Evolutionary conservation across 2,888 invertebrate genomes (phyloP), one percentile per base, ranked within the genome.

Genomic region (Axea sp.): DNA sequence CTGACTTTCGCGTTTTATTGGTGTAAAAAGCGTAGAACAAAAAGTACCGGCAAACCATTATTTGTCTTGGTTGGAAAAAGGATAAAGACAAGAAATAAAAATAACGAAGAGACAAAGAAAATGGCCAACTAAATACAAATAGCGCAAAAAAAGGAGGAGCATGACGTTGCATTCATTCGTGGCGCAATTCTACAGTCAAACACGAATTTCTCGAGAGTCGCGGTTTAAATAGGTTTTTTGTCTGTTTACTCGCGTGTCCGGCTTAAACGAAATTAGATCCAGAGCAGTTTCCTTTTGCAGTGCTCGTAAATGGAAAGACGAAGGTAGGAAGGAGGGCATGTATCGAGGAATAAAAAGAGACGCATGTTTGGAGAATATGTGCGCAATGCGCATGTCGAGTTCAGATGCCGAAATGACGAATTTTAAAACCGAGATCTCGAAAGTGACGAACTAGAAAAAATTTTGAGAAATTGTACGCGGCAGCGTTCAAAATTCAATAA

Each of bases 251-350:
- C 26, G 51, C 47, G 35, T 41, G 51, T 57, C 30, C 39, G 51
- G 65, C 64, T 72, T 72, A 65, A 65, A 72, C 41, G 65, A 72
- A 65, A 72, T 72, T 72, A 72, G 72, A 72, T 59, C 37, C 45
- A 31, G 43, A 3, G 72, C 45, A 59, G 49, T 72, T 72, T 72
- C 62, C 57, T 57, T 72, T 64, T 57, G 9, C 62, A 49, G 55
- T 9, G 43, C 28, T 15, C 17, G 43, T 17, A 51, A 41, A 43
- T 51, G 26, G 51, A 49, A 14, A 59, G 17, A 37, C 17, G 22
- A 12, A 14, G 35, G 14, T 2, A 15, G 33, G 3, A n/a, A 2
- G 7, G 1, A 3, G 1, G 15, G 33, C 19, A 33, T 11, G 37
- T 8, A 8, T 4, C 17, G 7, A 31, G 31, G 12, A 12, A 35